A percentile compares a stretch with the other conserved stretches of the same genome.
Evolutionary conservation across 2,888 invertebrate genomes (phyloP).

Genomic region (Coenonympha glycerion): DNA sequence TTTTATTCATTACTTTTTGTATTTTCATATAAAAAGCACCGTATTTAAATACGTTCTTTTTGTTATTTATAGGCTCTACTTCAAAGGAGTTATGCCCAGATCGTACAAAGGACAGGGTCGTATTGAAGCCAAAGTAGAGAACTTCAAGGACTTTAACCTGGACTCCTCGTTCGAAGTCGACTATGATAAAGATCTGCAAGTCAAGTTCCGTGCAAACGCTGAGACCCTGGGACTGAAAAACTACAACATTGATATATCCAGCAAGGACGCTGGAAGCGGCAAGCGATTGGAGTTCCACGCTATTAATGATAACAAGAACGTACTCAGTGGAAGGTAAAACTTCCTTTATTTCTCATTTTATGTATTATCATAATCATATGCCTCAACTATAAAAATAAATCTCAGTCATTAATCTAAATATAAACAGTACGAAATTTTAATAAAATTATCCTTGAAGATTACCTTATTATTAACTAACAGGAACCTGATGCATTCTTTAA

Average conservation of each 20-base stretch:
- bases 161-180: slow-evolving; percentile 74
- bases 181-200: slow-evolving; percentile 78
- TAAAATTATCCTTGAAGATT: too few species aligned
- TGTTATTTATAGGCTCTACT: slow-evolving; percentile 44
- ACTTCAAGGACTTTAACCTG: slow-evolving; percentile 70
- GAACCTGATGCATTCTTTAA: too few species aligned
- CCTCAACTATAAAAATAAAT: too few species aligned
- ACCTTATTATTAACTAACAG: too few species aligned
- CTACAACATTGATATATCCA: slow-evolving; percentile 78
- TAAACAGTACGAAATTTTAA: too few species aligned
- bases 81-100: slow-evolving; percentile 61
- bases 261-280: slow-evolving; percentile 75
- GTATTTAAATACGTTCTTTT: not conserved
- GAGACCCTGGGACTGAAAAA: slow-evolving; percentile 79
- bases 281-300: slow-evolving; percentile 80
- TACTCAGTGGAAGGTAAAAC: slow-evolving; percentile 81
- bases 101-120: slow-evolving; percentile 77
- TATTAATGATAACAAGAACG: slow-evolving; percentile 78
- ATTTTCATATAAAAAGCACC: not conserved
- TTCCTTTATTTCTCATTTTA: not conserved
- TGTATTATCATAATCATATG: too few species aligned
- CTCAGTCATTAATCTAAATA: too few species aligned
- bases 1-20: not conserved
- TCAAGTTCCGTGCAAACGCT: slow-evolving; percentile 78
- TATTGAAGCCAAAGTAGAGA: slow-evolving; percentile 71